Evolutionary conservation across 2,113 vertebrate species (phyloP).

Genomic region (Trinectes maculatus): DNA sequence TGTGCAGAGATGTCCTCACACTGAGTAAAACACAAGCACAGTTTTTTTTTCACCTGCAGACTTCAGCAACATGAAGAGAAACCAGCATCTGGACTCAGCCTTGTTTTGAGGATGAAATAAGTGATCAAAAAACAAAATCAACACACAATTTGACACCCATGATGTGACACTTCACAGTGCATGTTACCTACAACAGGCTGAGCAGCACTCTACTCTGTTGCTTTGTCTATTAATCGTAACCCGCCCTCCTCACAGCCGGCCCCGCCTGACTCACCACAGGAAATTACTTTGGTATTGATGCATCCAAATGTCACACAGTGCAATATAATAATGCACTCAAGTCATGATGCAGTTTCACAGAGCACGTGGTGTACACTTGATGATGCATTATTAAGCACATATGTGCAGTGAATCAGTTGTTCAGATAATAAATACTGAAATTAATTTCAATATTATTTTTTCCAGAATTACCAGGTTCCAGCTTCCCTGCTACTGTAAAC

Average conservation of each 20-base stretch:
- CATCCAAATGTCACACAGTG: conserved; percentile 2
- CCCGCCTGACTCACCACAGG: conserved; percentile 32
- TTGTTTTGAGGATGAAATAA: too few species aligned
- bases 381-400: background rate
- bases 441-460: background rate
- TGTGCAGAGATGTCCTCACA: background rate
- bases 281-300: conserved; percentile 27
- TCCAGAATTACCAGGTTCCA: background rate
- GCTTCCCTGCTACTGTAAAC: too few species aligned
- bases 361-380: background rate
- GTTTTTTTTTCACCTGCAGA: too few species aligned
- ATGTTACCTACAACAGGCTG: conserved; percentile 15
- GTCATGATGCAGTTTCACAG: background rate
- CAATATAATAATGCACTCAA: background rate
- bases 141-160: too few species aligned
- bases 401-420: background rate
- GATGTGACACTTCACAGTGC: conserved; percentile 27
- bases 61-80: too few species aligned
- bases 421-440: background rate
- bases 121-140: too few species aligned
- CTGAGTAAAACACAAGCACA: too few species aligned
- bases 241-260: background rate
- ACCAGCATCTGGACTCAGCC: too few species aligned
- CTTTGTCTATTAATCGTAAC: background rate
- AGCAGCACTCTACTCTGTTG: conserved; percentile 8